Evolutionary conservation across 1,140 invertebrate genomes (phyloP).

Genomic region (Probaryconus sp.): DNA sequence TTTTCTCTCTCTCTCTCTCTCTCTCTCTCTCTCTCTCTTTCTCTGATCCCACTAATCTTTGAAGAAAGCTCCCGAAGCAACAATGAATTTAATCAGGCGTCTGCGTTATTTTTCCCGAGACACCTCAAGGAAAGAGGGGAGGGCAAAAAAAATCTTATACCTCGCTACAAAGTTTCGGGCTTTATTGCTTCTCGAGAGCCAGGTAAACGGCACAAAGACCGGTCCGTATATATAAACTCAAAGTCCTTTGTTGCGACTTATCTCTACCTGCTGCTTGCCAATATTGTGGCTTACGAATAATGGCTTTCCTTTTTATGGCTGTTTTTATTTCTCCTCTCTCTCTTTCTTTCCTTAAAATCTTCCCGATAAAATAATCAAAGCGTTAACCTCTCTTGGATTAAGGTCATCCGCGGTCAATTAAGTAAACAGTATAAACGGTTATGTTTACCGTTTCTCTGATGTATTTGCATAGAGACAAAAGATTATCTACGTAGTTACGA

Average conservation of each 20-base stretch:
- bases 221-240: conserved; percentile 28
- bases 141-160: too few species aligned
- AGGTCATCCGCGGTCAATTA: conserved; percentile 5
- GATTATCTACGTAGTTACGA: too few species aligned
- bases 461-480: too few species aligned
- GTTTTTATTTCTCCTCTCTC: conserved; percentile 14
- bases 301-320: conserved; percentile 19
- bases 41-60: too few species aligned
- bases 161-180: conserved; percentile 45
- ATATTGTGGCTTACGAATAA: conserved; percentile 39
- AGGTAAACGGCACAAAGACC: conserved; percentile 49
- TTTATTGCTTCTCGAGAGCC: conserved; percentile 42
- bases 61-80: conserved; percentile 30
- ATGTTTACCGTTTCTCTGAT: too few species aligned
- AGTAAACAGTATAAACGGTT: too few species aligned
- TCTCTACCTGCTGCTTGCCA: conserved; percentile 39
- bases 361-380: conserved; percentile 9
- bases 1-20: too few species aligned
- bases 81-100: conserved; percentile 47
- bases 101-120: conserved; percentile 29
- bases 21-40: too few species aligned
- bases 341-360: neutral
- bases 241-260: conserved; percentile 40
- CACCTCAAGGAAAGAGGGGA: neutral
- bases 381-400: neutral